These are phyloP conservation scores for Morinoia aosen DNA, from an alignment of 2,888 invertebrate species.

Conservation along the genomic window DNA sequence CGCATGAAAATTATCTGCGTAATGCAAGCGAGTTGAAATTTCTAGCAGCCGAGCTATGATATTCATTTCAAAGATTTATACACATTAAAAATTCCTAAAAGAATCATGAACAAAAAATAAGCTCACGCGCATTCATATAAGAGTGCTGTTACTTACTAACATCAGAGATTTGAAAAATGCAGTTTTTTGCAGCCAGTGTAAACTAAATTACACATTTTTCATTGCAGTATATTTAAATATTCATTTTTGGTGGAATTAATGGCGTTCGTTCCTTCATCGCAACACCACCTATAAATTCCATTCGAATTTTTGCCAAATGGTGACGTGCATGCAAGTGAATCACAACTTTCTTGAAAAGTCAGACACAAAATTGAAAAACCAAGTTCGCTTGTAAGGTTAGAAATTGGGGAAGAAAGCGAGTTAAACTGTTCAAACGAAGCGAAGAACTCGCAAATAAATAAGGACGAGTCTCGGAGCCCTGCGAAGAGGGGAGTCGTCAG, in stretches of 20 bases:
- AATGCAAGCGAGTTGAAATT: too few species aligned
- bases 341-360: not conserved
- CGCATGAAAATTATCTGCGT: not conserved
- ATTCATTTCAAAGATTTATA: too few species aligned
- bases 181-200: too few species aligned
- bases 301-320: not conserved
- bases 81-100: not conserved
- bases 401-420: constrained; percentile 38
- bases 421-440: constrained; percentile 52
- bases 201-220: not conserved
- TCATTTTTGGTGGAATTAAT: not conserved
- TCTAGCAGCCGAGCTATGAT: too few species aligned
- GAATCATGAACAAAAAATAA: not conserved
- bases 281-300: not conserved
- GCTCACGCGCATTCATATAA: not conserved
- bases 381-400: constrained; percentile 22
- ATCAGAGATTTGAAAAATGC: not conserved
- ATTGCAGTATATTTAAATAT: not conserved
- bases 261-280: not conserved
- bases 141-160: not conserved
- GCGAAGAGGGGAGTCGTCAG: constrained; percentile 38
- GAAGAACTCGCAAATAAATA: constrained; percentile 46
- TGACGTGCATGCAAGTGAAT: constrained; percentile 2
- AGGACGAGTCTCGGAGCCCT: not conserved
- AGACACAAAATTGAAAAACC: not conserved